These are phyloP conservation scores for Malurus cyaneus DNA, from an alignment of 2,113 vertebrate species.

Conservation along the genomic window DNA sequence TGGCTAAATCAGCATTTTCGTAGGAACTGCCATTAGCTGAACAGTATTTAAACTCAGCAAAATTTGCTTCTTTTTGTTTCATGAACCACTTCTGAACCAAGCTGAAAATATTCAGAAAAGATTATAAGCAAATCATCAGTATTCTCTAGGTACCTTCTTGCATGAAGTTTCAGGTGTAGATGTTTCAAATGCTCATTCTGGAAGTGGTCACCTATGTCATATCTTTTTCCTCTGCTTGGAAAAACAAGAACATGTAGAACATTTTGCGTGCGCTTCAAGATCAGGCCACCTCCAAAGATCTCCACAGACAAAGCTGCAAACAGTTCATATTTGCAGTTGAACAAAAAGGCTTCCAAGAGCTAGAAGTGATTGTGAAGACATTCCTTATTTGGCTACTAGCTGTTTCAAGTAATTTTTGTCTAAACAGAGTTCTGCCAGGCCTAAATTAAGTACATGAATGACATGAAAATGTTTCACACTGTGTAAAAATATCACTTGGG, in stretches of 20 bases:
- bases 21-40: neutral
- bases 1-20: slow-evolving; percentile 12
- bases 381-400: neutral
- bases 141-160: neutral
- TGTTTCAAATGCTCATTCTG: neutral
- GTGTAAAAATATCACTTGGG: neutral
- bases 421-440: neutral
- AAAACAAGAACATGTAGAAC: neutral
- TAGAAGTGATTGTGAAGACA: neutral
- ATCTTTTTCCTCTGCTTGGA: neutral
- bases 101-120: neutral
- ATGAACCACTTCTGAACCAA: neutral
- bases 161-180: neutral
- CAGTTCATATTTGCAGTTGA: neutral
- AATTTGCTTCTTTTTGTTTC: neutral
- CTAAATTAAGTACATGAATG: neutral
- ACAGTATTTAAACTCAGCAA: neutral
- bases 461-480: neutral
- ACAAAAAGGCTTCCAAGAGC: neutral
- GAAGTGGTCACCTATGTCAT: neutral
- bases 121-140: neutral
- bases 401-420: neutral
- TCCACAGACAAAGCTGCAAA: neutral
- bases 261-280: neutral
- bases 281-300: neutral